A percentile compares a stretch with the other conserved stretches of the same genome.
phyloP scores from a whole-genome alignment of 2,113 vertebrate species.

The Bucco capensis region DNA sequence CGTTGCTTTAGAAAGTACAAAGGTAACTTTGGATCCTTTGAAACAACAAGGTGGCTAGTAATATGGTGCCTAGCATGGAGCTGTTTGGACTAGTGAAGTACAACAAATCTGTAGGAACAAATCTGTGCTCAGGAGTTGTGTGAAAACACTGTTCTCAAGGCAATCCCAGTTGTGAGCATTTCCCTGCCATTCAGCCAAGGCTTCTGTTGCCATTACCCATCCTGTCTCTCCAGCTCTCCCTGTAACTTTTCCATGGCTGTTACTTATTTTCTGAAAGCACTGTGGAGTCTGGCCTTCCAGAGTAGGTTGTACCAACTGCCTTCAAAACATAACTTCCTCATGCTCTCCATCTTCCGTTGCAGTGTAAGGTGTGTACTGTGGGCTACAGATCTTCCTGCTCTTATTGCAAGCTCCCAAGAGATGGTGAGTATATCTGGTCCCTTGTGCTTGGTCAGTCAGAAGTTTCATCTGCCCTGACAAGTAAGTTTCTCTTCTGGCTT shows the following conservation, averaged over 20 bases:
- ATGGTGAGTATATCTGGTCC: conserved; percentile 67
- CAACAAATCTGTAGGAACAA: background rate
- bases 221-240: background rate
- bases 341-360: conserved; percentile 45
- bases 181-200: background rate
- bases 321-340: conserved; percentile 2
- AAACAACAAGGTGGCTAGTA: background rate
- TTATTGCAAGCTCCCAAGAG: conserved; percentile 77
- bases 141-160: background rate
- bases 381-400: conserved; percentile 76
- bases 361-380: conserved; percentile 76
- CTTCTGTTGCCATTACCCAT: background rate
- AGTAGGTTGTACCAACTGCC: background rate
- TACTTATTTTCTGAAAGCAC: background rate
- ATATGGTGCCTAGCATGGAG: background rate
- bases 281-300: background rate
- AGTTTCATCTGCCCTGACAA: background rate
- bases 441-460: background rate
- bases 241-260: background rate
- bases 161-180: background rate
- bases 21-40: background rate
- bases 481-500: conserved; percentile 9
- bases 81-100: background rate
- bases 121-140: background rate
- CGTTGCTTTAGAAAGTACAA: background rate